A percentile compares a stretch with the other conserved stretches of the same genome.
Evolutionary conservation across 2,888 invertebrate species (phyloP).

Genomic region (Trichogramma evanescens): DNA sequence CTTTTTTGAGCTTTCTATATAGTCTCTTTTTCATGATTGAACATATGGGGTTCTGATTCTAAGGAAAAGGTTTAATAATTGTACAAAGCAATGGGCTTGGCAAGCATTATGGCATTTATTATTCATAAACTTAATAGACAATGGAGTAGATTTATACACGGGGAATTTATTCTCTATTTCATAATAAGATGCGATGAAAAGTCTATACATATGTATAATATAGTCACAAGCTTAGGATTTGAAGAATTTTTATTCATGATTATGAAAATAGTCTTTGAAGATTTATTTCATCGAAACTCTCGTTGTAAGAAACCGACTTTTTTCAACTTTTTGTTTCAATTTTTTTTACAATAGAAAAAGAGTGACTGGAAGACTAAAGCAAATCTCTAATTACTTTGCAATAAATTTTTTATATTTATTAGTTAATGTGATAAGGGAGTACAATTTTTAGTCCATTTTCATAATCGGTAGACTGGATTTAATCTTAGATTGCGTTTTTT

Average conservation of each 20-base stretch:
- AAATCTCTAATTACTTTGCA: too few relatives aligned
- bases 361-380: constrained; percentile 12
- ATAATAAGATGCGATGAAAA: constrained; percentile 38
- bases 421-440: too few relatives aligned
- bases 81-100: constrained; percentile 24
- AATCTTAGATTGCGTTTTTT: constrained; percentile 3
- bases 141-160: constrained; percentile 47
- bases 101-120: constrained; percentile 49
- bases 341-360: neutral
- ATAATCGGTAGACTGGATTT: constrained; percentile 8
- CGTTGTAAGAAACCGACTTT: neutral
- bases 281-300: neutral
- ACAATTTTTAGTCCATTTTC: constrained; percentile 16
- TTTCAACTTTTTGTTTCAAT: constrained; percentile 1
- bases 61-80: neutral
- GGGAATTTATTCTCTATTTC: constrained; percentile 37
- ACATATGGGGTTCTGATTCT: too few relatives aligned
- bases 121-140: constrained; percentile 48
- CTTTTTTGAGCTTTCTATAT: too few relatives aligned
- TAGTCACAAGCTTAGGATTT: constrained; percentile 33
- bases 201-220: constrained; percentile 36
- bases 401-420: too few relatives aligned
- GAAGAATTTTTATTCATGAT: constrained; percentile 30
- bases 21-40: too few relatives aligned
- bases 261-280: constrained; percentile 4